A percentile compares a stretch with the other conserved stretches of the same genome.
Evolutionary conservation across 1,140 invertebrate genomes (phyloP).

Genomic region (Steinernema feltiae): DNA sequence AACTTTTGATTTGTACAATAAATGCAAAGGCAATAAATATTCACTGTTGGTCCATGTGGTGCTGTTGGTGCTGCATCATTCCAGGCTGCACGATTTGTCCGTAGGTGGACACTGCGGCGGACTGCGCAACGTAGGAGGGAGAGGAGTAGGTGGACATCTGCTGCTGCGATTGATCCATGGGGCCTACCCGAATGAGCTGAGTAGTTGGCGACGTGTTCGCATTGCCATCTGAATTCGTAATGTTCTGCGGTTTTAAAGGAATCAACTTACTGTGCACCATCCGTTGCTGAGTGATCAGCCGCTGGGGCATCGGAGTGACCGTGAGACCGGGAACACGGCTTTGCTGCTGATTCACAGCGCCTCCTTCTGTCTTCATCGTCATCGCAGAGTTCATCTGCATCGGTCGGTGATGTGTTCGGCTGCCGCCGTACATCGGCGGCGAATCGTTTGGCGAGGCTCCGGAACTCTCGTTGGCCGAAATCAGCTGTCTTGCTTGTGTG

Average conservation of each 20-base stretch:
- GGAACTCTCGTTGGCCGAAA: background rate
- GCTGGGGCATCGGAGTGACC: background rate
- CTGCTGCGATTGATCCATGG: background rate
- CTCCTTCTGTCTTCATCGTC: background rate
- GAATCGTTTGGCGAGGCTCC: background rate
- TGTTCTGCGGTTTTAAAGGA: too few species aligned
- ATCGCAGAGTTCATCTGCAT: background rate
- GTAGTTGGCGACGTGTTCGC: background rate
- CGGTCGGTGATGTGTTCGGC: background rate
- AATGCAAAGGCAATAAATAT: background rate
- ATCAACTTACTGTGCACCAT: background rate
- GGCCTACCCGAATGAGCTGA: background rate
- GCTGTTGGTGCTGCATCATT: too few species aligned
- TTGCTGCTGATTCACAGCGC: background rate
- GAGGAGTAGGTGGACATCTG: background rate
- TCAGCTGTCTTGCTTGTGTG: background rate
- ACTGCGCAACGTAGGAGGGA: background rate
- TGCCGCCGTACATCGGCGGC: background rate
- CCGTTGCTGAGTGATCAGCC: background rate
- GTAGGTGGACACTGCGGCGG: too few species aligned
- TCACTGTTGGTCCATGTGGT: background rate
- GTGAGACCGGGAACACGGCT: background rate
- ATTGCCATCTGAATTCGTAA: background rate
- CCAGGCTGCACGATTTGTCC: background rate
- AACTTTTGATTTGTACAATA: too few species aligned